Conservation (phyloP, 30 jellyfish, hydroid and myxozoan species). For the Chrysaora quinquecirrha region DNA sequence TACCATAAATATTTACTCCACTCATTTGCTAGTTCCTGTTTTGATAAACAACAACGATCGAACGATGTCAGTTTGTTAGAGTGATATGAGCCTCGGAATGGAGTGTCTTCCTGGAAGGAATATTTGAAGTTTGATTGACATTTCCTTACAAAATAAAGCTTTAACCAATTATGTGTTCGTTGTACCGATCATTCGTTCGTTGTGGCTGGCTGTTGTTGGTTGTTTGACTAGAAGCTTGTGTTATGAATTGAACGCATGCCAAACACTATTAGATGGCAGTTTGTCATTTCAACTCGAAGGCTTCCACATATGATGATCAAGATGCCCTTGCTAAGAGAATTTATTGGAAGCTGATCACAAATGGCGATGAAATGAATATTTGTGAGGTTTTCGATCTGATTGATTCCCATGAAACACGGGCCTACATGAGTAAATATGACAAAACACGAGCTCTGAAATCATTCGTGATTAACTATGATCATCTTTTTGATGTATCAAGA, state of each 20-base stretch:
- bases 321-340: conserved; percentile 17
- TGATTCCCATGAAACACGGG: not conserved
- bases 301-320: no score
- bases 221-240: no score
- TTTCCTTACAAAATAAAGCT: conserved; percentile 33
- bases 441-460: conserved; percentile 25
- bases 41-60: no score
- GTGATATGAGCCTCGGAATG: conserved; percentile 60
- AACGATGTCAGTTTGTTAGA: no score
- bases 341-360: not conserved
- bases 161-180: no score
- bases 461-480: conserved; percentile 38
- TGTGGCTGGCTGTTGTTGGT: no score
- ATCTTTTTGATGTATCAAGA: conserved; percentile 37
- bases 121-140: conserved; percentile 45
- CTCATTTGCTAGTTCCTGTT: no score
- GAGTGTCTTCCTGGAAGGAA: conserved; percentile 65
- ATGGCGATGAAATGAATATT: conserved; percentile 23
- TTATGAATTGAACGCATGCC: no score
- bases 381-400: conserved; percentile 6
- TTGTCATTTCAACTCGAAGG: no score
- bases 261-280: no score
- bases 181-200: no score
- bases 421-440: not conserved
- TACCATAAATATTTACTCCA: no score